Conservation (phyloP, 1,140 invertebrate species). For the Leguminivora glycinivorella region DNA sequence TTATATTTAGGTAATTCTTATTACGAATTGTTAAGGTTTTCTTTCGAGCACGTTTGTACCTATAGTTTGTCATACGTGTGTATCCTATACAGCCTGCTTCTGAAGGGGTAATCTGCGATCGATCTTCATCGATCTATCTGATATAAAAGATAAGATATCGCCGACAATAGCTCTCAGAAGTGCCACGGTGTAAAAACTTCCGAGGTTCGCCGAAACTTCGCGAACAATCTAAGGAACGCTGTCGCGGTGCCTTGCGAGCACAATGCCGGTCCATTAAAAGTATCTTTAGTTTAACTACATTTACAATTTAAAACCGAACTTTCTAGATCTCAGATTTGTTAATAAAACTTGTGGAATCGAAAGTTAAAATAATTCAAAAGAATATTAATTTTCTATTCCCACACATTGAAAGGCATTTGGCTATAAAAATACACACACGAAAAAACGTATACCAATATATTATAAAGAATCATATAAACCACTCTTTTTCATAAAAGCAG, state of each 20-base stretch:
- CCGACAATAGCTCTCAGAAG: not conserved
- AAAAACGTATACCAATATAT: not conserved
- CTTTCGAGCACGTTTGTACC: not conserved
- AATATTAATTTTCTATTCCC: not conserved
- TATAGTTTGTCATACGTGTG: not conserved
- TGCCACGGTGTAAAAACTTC: not conserved
- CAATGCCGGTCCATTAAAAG: too few species aligned
- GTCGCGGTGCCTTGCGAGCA: too few species aligned
- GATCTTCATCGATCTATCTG: slow-evolving; percentile 7
- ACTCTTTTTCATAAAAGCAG: not conserved
- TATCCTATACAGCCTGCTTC: not conserved
- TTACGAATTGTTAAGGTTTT: not conserved
- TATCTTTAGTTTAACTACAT: too few species aligned
- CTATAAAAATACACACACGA: slow-evolving; percentile 5
- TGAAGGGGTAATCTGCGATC: not conserved
- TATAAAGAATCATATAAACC: slow-evolving; percentile 1
- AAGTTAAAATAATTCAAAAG: not conserved
- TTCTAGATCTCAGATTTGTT: not conserved
- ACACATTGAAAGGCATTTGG: not conserved
- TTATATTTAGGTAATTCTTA: not conserved
- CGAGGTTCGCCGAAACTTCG: not conserved
- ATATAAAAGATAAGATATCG: not conserved
- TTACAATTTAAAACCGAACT: too few species aligned
- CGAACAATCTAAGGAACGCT: too few species aligned
- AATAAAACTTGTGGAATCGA: not conserved